Evolutionary conservation across 2,113 vertebrate species (phyloP), one percentile per base, ranked within the genome.

Genomic region (Chaetura pelagica): DNA sequence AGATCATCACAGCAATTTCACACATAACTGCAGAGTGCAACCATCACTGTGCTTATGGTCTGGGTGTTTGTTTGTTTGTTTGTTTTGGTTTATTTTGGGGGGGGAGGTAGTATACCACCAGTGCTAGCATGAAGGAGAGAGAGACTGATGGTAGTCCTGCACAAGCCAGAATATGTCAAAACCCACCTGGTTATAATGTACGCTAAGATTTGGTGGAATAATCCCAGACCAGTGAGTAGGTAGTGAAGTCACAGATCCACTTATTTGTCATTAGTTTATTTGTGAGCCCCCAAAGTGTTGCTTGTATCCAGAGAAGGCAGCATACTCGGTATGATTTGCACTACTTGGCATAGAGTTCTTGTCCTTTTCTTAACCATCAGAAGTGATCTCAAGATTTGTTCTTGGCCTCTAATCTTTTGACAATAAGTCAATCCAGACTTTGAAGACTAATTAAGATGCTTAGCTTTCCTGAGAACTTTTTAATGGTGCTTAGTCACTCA

Each of bases 401-500:
- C 59, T 90, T 90, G 63, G 42, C 32, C 42, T 78, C 42, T 67
- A 84, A 84, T 38, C 52, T 72, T 94, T 77, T 78, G 76, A 84
- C 90, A 93, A 63, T 79, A 67, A 82, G 71, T 97, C 83, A 93
- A 3, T 55, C 72, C 68, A 92, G 79, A 38, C 89, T 96, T 90
- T 86, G 83, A 94, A 92, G 76, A 67, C 64, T 87, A 90, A 67
- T 64, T 90, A 90, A 82, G 38, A 61, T 15, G 11, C 61, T 95
- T 74, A 90, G 26, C 73, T 75, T 94, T 75, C 64, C 91, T 64
- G 73, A 92, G 57, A 87, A 89, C 64, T 78, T 92, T 88, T 86
- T 89, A 93, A 72, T 75, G 86, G 52, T 95, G 91, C 95, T 96
- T 96, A 96, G 95, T 95, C 94, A 96, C 82, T 93, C 74, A 87